phyloP scores from a whole-genome alignment of 2,888 invertebrate species.

The Apotomis betuletana region DNA sequence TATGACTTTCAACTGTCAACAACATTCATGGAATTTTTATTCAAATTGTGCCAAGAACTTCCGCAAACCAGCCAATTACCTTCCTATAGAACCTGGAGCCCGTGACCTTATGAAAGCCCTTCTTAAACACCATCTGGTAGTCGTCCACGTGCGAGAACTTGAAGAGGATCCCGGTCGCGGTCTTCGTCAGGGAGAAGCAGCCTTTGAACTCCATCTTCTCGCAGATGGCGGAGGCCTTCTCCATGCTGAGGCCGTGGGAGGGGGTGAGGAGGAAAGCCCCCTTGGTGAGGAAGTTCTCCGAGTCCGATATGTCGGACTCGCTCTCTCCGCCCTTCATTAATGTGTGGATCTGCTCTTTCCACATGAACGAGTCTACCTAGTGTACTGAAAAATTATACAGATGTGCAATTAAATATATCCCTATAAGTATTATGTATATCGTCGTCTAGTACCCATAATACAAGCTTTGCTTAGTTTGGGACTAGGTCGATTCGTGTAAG shows the following conservation, averaged over 20 bases:
- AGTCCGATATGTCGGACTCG: conserved; percentile 90
- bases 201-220: conserved; percentile 95
- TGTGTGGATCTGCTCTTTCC: conserved; percentile 81
- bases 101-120: conserved; percentile 94
- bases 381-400: no score
- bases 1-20: no score
- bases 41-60: conserved; percentile 27
- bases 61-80: conserved; percentile 76
- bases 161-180: conserved; percentile 94
- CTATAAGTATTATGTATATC: no score
- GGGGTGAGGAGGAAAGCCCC: conserved; percentile 93
- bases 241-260: conserved; percentile 93
- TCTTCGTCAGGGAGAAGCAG: conserved; percentile 93
- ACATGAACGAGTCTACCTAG: conserved; percentile 81
- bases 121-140: conserved; percentile 93
- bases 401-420: no score
- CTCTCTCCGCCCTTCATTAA: conserved; percentile 89
- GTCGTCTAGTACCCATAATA: no score
- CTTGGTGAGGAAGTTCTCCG: conserved; percentile 90
- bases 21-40: no score
- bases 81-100: conserved; percentile 94
- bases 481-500: no score
- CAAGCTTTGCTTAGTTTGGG: no score
- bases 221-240: conserved; percentile 92
- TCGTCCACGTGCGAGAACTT: conserved; percentile 94